Base-by-base conservation (phyloP, 2,113 vertebrate genomes). In the Rattus rattus region DNA sequence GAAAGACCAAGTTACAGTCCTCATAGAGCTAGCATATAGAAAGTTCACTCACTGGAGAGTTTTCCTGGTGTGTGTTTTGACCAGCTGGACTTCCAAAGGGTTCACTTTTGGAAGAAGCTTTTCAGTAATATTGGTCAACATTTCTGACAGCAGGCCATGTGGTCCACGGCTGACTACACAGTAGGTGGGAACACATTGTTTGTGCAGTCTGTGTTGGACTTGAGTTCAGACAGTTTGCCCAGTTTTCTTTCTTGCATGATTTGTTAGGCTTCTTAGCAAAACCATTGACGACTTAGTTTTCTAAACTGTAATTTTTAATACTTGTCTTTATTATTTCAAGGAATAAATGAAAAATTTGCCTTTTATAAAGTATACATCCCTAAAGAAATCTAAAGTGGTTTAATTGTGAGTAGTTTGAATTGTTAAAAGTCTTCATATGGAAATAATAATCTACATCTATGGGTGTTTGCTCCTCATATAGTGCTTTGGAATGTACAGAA, bases 321-420 rank as follows among this genome's bases (percentile, higher is more conserved):
- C 19, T 92, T 97, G 6, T 4, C 61, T 49, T 79, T 80, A 52
- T 97, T 59, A 69, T 96, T 97, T 96, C 43, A 93, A 96, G 33
- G 56, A 47, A 70, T 81, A 79, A 96, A 26, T 95, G 94, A 91
- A 96, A 97, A 52, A 79, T 49, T 43, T 87, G 30, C 72, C 17
- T 93, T 94, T 96, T 89, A 47, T 75, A 49, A 95, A 73, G 13
- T 84, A 43, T 67, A n/a, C 5, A 95, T 52, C 10, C 36, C 26
- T 83, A 76, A n/a, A 91, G 75, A 97, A 88, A 77, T n/a, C 47
- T 77, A 33, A 70, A 36, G 13, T 94, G 59, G 16, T 79, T 69
- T 36, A 92, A 20, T 91, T 91, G 59, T 56, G 33, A 92, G 16
- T 84, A 83, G 24, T 33, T 92, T 96, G 70, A 86, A 76, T 87